phyloP scores from a whole-genome alignment of 1,140 invertebrate species.

The Coboldia fuscipes region DNA sequence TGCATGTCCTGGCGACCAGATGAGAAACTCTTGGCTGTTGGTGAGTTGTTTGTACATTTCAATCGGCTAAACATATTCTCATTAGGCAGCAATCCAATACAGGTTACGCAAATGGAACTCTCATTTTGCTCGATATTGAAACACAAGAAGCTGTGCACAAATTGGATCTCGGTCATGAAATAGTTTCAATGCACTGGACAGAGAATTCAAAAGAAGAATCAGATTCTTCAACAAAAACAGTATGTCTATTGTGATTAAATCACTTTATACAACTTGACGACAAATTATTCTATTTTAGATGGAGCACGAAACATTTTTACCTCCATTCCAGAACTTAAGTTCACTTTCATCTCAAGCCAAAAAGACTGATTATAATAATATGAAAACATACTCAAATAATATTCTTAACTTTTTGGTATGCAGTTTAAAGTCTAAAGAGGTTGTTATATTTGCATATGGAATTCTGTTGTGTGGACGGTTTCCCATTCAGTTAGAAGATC shows the following conservation, averaged over 20 bases:
- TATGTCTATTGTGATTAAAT: not conserved
- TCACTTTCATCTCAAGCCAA: constrained; percentile 24
- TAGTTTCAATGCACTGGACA: constrained; percentile 30
- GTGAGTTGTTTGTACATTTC: constrained; percentile 10
- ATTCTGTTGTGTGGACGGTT: constrained; percentile 57
- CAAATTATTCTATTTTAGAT: constrained; percentile 21
- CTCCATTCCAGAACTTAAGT: constrained; percentile 21
- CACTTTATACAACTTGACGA: not conserved
- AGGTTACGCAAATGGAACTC: constrained; percentile 39
- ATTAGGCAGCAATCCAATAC: constrained; percentile 9
- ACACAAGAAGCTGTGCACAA: constrained; percentile 62
- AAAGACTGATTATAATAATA: constrained; percentile 31
- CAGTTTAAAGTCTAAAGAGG: constrained; percentile 45
- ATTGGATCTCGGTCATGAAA: constrained; percentile 30
- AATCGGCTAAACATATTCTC: constrained; percentile 2
- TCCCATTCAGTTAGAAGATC: constrained; percentile 30
- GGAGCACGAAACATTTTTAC: constrained; percentile 27
- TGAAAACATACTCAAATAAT: constrained; percentile 42
- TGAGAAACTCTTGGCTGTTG: constrained; percentile 68
- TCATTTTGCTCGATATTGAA: constrained; percentile 68
- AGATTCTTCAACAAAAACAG: constrained; percentile 4
- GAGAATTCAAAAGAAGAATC: constrained; percentile 9
- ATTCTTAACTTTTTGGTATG: constrained; percentile 58
- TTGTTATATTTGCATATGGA: constrained; percentile 65
- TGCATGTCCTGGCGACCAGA: constrained; percentile 82